Conservation (phyloP, 2,888 invertebrate species). For the Alloscopus bannaensis region DNA sequence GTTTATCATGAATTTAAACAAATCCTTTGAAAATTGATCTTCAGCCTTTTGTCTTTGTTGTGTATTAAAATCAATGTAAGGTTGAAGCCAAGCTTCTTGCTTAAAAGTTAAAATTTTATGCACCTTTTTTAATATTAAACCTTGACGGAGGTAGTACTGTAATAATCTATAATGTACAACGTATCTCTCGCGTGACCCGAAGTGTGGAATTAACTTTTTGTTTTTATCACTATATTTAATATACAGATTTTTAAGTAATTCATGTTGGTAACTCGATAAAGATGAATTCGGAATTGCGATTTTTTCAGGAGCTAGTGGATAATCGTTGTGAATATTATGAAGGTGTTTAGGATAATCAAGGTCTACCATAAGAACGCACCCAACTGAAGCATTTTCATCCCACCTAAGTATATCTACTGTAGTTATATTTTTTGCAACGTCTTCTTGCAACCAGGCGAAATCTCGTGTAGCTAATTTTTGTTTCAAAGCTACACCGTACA, state of each 20-base stretch:
- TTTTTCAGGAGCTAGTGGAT: slow-evolving; percentile 46
- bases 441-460: slow-evolving; percentile 18
- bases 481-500: slow-evolving; percentile 38
- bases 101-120: slow-evolving; percentile 21
- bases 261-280: slow-evolving; percentile 12
- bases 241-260: neutral
- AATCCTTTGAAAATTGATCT: slow-evolving; percentile 56
- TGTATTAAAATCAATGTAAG: slow-evolving; percentile 48
- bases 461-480: slow-evolving; percentile 12
- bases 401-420: slow-evolving; percentile 12
- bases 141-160: slow-evolving; percentile 33
- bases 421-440: neutral
- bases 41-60: slow-evolving; percentile 36
- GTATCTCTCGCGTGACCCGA: slow-evolving; percentile 17
- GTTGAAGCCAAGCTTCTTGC: slow-evolving; percentile 43
- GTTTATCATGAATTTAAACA: slow-evolving; percentile 54
- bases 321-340: slow-evolving; percentile 20
- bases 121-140: slow-evolving; percentile 33
- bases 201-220: slow-evolving; percentile 32
- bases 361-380: slow-evolving; percentile 27
- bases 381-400: slow-evolving; percentile 20
- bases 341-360: slow-evolving; percentile 23
- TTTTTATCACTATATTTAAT: slow-evolving; percentile 25
- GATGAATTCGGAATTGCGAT: neutral
- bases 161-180: slow-evolving; percentile 24